phyloP scores from a whole-genome alignment of 2,888 invertebrate species.

The Epinotia nisella region DNA sequence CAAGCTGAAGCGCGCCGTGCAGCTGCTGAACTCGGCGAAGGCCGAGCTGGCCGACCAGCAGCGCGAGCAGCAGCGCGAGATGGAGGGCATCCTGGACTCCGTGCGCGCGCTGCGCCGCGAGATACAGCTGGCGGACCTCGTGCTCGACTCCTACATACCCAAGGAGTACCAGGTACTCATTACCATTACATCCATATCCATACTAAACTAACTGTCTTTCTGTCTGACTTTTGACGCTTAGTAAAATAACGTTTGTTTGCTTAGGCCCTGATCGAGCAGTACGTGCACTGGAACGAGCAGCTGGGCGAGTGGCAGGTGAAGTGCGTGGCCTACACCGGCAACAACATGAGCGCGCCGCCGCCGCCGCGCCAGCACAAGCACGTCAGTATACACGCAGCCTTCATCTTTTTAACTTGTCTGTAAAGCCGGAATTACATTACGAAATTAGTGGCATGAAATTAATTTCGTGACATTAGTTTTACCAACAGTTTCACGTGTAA shows the following conservation, averaged over 20 bases:
- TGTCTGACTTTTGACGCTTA: not conserved
- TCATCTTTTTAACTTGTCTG: too few species aligned
- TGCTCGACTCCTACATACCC: constrained; percentile 97
- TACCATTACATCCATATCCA: too few species aligned
- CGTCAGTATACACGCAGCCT: constrained; percentile 49
- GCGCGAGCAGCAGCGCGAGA: constrained; percentile 97
- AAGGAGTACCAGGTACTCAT: constrained; percentile 92
- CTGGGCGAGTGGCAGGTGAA: constrained; percentile 99
- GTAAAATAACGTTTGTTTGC: constrained; percentile 45
- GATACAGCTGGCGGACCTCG: constrained; percentile 94
- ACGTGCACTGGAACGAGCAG: constrained; percentile 99
- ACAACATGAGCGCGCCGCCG: constrained; percentile 93
- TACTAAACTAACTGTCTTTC: not conserved
- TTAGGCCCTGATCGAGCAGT: constrained; percentile 93
- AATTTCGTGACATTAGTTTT: too few species aligned
- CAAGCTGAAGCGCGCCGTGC: constrained; percentile 95
- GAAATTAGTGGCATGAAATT: too few species aligned
- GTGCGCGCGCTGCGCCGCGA: constrained; percentile 95
- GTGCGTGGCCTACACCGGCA: constrained; percentile 99
- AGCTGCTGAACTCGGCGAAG: constrained; percentile 93
- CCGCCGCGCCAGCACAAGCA: constrained; percentile 50
- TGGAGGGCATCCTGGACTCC: constrained; percentile 97
- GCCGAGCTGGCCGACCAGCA: constrained; percentile 94
- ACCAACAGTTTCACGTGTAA: too few species aligned
- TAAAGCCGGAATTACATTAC: too few species aligned